These are phyloP conservation scores for Neoscelio sp. DNA, from an alignment of 2,888 invertebrate genomes.

Conservation along the genomic window DNA sequence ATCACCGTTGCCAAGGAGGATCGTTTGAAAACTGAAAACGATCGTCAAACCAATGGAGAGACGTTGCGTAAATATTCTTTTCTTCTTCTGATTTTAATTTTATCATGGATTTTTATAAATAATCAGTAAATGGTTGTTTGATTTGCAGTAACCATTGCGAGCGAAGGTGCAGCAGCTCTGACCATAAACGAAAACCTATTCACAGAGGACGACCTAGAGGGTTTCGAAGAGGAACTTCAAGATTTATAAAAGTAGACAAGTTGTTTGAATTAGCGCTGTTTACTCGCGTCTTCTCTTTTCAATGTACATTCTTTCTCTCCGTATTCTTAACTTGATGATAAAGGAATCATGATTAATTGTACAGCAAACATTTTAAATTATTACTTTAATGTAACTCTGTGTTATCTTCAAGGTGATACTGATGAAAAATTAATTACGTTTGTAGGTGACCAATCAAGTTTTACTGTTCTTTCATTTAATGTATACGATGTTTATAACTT, in stretches of 20 bases:
- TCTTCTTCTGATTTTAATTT: background rate
- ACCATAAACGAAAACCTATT: constrained; percentile 97
- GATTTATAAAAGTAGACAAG: constrained; percentile 81
- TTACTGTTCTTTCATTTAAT: constrained; percentile 8
- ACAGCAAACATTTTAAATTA: constrained; percentile 20
- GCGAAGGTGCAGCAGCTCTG: constrained; percentile 85
- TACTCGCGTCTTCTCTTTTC: background rate
- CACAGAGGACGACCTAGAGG: constrained; percentile 92
- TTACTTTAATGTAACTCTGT: constrained; percentile 6
- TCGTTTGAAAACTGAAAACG: constrained; percentile 84
- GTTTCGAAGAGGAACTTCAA: constrained; percentile 92
- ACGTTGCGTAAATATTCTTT: constrained; percentile 70
- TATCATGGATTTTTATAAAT: background rate
- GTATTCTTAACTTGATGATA: background rate
- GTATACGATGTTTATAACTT: constrained; percentile 33
- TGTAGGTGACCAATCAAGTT: constrained; percentile 2
- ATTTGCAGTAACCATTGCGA: constrained; percentile 71
- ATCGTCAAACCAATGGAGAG: constrained; percentile 74
- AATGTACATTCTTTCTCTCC: too few species aligned
- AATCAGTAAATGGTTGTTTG: too few species aligned
- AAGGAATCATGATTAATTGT: constrained; percentile 16
- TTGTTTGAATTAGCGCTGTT: constrained; percentile 78
- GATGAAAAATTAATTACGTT: constrained; percentile 7
- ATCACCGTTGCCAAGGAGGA: constrained; percentile 88
- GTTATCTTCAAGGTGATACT: background rate